Conservation (phyloP, 2,113 vertebrate species). For the Zeus faber region DNA sequence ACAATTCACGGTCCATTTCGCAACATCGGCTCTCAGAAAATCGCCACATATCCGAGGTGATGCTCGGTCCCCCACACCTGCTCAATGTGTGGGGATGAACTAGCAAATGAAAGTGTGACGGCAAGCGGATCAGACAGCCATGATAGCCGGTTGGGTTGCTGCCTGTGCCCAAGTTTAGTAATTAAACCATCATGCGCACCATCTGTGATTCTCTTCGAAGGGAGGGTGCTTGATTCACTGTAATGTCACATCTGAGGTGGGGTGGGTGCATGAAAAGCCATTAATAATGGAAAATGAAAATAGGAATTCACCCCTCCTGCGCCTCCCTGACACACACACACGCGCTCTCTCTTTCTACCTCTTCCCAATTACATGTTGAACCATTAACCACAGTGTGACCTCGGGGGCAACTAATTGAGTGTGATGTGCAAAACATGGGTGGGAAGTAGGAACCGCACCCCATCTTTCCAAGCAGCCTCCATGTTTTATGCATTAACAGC, state of each 20-base stretch:
- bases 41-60: too few species aligned
- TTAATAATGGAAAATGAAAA: too few species aligned
- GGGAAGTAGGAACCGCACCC: neutral
- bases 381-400: neutral
- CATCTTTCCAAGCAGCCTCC: neutral
- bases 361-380: neutral
- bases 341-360: too few species aligned
- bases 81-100: neutral
- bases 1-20: neutral
- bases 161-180: too few species aligned
- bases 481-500: neutral
- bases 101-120: too few species aligned
- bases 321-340: too few species aligned
- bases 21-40: neutral
- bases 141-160: conserved; percentile 13
- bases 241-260: neutral
- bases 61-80: too few species aligned
- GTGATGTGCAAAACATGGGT: neutral
- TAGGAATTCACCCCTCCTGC: too few species aligned
- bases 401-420: neutral
- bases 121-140: conserved; percentile 8
- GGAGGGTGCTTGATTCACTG: neutral
- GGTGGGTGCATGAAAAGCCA: too few species aligned
- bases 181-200: conserved; percentile 15
- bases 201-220: too few species aligned